Base-by-base conservation (phyloP, 2,888 invertebrate species). In the Pollenia griseotomentosa region DNA sequence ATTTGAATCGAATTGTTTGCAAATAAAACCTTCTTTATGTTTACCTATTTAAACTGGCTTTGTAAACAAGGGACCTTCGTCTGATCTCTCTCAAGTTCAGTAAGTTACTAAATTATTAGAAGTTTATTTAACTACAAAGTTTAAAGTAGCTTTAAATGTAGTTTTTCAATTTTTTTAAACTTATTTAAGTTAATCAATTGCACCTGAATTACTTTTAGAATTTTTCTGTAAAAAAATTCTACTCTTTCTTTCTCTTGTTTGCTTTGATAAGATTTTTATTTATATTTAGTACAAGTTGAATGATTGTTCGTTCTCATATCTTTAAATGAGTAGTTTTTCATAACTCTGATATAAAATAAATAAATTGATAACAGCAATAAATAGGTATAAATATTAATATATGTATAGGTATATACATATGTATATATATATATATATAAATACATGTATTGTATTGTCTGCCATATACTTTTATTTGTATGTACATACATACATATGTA, bases 101-200 rank as follows among this genome's bases (percentile, higher is more conserved):
- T 74, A 68, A 74, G 42, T 61, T 74, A 86, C 86, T 86, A 46
- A 86, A 74, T 74, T 68, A 61, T 14, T 66, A 53, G 33, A 63
- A 86, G 40, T 78, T 48, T 44, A 1, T 40, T 40, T 16, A 2
- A 40, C 16, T 70, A 42, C 33, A 53, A 70, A 53, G 19, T 68
- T 51, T 19, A n/a, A 5, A 59, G 33, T 33, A 19, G n/a, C 12
- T 73, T 7, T 66, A 51, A 23, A 68, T 33, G 66, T 12, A 57
- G 12, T 46, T 57, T 73, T 7, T 23, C 2, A 23, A 9, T 55
- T 55, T 55, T 19, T 48, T 46, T 23, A 6, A 9, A 33, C 33
- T 4, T 33, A 33, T 6, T 33, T 33, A 33, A 33, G 33, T 33
- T 4, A 5, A 33, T 33, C 33, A 33, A 33, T 33, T 33, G 33